Evolutionary conservation across 2,888 invertebrate genomes (phyloP), one percentile per base, ranked within the genome.

Genomic region (Cyrtodaria siliqua): DNA sequence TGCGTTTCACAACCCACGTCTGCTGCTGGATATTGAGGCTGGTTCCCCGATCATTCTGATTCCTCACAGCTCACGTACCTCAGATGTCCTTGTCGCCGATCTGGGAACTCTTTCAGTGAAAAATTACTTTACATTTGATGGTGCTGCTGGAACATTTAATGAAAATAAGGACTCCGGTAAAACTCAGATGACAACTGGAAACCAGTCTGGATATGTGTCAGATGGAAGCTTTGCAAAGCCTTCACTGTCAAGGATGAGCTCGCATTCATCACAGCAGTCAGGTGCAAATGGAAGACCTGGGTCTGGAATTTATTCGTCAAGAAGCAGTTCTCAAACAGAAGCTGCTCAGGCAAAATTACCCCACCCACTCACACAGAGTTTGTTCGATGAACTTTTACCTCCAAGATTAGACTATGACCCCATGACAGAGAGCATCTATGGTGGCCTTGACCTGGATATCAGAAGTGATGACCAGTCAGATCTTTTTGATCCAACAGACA

Each of bases 31-130:
- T 89, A 93, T 96, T 78, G 94, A 95, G 91, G 96, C 96, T 53
- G 95, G 95, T 77, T 95, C 97, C 16, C 97, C 98, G 0, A 96
- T 97, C 2, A 96, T 98, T 82, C 94, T 98, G 61, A 94, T 98
- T 77, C 99, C 98, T 0, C 96, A 97, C 78, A 96, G 96, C 90
- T 96, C 97, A 27, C 95, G 95, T 80, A 96, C 96, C 27, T 95
- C 96, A 38, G 95, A 96, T 84, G 94, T 97, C 69, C 95, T 98
- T 33, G 95, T 97, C 16, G 95, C 96, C 1, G 96, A 98, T 92
- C 94, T 98, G 40, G 96, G 96, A 1, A 95, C 95, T 85, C 94
- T 98, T 33, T 95, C 95, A 0, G 94, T 97, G 14, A 95, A 95
- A 86, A 98, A 98, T 93, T 94, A 94, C 76, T 98, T 98, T 93